Evolutionary conservation across 2,888 invertebrate genomes (phyloP), one percentile per base, ranked within the genome.

Genomic region (Andrena flavipes): DNA sequence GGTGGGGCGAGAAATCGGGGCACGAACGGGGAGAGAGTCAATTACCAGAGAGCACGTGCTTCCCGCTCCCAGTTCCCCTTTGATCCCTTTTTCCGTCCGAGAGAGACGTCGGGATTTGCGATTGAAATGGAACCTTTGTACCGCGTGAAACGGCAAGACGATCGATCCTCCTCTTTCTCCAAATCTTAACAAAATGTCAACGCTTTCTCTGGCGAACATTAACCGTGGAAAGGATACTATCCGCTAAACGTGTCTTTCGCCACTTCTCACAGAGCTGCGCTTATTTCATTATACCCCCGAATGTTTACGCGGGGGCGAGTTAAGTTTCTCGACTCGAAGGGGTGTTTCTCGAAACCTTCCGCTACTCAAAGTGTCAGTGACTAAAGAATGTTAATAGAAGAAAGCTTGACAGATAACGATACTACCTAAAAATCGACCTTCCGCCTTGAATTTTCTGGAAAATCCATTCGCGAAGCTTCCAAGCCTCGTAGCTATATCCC

Each of bases 1-100:
- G 63, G 70, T 60, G 59, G 54, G 13, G 60, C 33, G 73, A 68
- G 49, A 68, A 56, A 82, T 80, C 75, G 80, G 59, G 68, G 35
- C 63, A 71, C 62, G 29, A 54, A 65, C 30, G 48, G 33, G 30
- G 68, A 49, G 75, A 67, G 70, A 71, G 77, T 78, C 77, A 78
- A 75, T 84, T 78, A 82, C 74, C 51, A 20, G 56, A 74, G 59
- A 49, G 73, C 82, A 70, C 60, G 73, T 76, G 60, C 68, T 49
- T 49, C 51, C 59, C 75, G 48, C 70, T 69, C 60, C 63, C 42
- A 20, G 72, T 60, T 80, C 26, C 80, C 67, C 76, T 80, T 82
- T 82, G 81, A 80, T 82, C 82, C 76, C 42, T 68, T 42, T 42
- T 56, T 35, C n/a, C 54, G 71, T 26, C n/a, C 54, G 30, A 65